These are phyloP conservation scores for Salmo trutta DNA, from an alignment of 2,797 vertebrate species.

Conservation along the genomic window DNA sequence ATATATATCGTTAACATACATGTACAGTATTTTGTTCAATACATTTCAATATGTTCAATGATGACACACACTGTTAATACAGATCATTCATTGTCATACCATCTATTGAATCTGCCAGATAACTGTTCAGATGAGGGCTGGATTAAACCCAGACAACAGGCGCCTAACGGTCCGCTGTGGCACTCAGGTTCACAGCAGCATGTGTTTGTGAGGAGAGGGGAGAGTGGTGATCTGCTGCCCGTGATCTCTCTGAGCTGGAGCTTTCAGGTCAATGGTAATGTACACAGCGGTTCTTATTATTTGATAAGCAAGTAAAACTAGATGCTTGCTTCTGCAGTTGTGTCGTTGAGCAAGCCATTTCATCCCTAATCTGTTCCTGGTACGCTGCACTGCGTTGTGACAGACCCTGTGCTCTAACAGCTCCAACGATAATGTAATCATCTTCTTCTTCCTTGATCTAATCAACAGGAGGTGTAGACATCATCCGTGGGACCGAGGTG, in stretches of 20 bases:
- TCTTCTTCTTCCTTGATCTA: not conserved
- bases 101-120: conserved; percentile 38
- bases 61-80: not conserved
- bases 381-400: conserved; percentile 17
- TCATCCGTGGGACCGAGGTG: conserved; percentile 56
- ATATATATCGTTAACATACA: too few relatives aligned
- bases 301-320: not conserved
- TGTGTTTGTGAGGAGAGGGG: conserved; percentile 30
- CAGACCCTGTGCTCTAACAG: not conserved
- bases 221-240: conserved; percentile 30
- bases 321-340: not conserved
- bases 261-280: conserved; percentile 49
- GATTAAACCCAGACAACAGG: fast-evolving
- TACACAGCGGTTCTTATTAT: not conserved
- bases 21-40: too few relatives aligned
- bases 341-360: not conserved
- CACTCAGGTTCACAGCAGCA: not conserved
- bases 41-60: not conserved
- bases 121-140: conserved; percentile 54
- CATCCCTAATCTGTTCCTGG: not conserved
- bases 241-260: conserved; percentile 58
- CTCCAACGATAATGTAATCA: too few relatives aligned
- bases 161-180: conserved; percentile 46
- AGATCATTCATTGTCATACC: not conserved
- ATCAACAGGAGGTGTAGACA: conserved; percentile 43